phyloP scores from a whole-genome alignment of 2,797 vertebrate species.

The Micrastur ruficollis region DNA sequence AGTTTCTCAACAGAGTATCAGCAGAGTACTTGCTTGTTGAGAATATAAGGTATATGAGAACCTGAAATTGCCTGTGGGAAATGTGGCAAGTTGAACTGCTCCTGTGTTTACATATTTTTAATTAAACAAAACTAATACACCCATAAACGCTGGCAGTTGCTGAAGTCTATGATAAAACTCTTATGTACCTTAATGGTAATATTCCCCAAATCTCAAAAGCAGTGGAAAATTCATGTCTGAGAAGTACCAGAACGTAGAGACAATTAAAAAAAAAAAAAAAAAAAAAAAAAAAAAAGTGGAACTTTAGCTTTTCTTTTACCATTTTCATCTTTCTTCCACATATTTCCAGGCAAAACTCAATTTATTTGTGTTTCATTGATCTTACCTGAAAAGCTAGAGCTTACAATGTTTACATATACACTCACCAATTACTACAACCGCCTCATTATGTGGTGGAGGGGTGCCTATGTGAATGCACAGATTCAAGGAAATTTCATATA shows the following conservation, averaged over 20 bases:
- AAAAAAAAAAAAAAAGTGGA: not conserved
- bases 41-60: not conserved
- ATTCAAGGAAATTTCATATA: not conserved
- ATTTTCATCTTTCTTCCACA: not conserved
- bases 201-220: not conserved
- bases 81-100: not conserved
- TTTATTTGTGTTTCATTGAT: not conserved
- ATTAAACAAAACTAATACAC: not conserved
- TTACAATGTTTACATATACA: not conserved
- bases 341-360: not conserved
- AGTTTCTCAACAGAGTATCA: not conserved
- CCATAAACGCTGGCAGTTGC: not conserved
- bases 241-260: not conserved
- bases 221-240: not conserved
- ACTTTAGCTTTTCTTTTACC: not conserved
- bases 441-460: not conserved
- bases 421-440: not conserved
- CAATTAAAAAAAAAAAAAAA: not conserved
- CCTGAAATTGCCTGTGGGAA: not conserved
- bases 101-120: not conserved
- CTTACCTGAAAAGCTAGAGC: not conserved
- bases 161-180: not conserved
- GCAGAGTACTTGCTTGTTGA: not conserved
- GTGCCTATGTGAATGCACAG: not conserved
- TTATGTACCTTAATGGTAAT: not conserved